Conservation (phyloP, 1,140 invertebrate genomes). For the Trichonephila clavipes region DNA sequence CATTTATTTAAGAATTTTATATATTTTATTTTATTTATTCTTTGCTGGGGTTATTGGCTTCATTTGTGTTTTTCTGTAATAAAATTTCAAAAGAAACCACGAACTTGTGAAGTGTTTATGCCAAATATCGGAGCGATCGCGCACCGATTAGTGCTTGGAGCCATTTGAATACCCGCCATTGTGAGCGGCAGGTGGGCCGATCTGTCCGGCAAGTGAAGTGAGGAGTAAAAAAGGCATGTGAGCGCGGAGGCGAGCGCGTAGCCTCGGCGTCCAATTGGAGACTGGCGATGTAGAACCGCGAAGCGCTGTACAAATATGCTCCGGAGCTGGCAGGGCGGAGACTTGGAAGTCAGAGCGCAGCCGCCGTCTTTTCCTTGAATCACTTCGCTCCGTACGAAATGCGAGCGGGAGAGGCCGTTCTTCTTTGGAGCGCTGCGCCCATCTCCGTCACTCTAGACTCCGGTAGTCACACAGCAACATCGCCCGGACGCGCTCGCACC, state of each 20-base stretch:
- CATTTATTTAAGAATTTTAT: too few species aligned
- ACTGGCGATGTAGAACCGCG: constrained; percentile 39
- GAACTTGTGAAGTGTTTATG: too few species aligned
- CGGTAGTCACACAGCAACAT: constrained; percentile 36
- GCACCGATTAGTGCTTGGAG: too few species aligned
- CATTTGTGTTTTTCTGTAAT: too few species aligned
- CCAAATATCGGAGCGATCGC: too few species aligned
- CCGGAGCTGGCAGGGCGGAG: constrained; percentile 60
- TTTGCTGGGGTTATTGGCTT: too few species aligned
- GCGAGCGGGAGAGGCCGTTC: constrained; percentile 62
- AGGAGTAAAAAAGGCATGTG: neutral
- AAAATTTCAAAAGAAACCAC: too few species aligned
- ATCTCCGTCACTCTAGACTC: constrained; percentile 44
- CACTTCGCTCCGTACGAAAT: constrained; percentile 57
- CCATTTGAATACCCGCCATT: neutral
- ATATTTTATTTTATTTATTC: too few species aligned
- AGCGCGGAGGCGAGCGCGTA: constrained; percentile 18
- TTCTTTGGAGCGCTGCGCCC: constrained; percentile 41
- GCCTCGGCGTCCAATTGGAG: constrained; percentile 63
- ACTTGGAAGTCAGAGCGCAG: constrained; percentile 63
- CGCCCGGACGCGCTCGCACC: constrained; percentile 13
- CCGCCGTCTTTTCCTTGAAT: constrained; percentile 38
- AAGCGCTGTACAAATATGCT: constrained; percentile 60
- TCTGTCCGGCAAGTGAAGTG: neutral
- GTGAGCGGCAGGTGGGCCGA: constrained; percentile 11